Conservation (phyloP, 2,797 vertebrate genomes). For the Heterohyrax brucei region DNA sequence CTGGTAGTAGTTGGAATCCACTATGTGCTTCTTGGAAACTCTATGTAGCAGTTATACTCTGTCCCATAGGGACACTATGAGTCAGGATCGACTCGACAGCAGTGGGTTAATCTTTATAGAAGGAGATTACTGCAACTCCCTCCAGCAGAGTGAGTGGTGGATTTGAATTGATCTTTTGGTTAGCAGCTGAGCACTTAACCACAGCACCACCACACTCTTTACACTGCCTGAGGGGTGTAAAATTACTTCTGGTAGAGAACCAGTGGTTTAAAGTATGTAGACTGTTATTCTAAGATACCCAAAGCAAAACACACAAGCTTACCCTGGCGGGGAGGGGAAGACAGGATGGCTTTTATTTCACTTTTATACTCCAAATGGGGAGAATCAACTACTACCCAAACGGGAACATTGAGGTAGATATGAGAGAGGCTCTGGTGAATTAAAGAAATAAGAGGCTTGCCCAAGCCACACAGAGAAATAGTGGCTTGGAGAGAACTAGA, state of each 20-base stretch:
- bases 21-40: too few relatives aligned
- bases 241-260: not conserved
- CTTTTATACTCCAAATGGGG: not conserved
- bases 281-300: not conserved
- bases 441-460: not conserved
- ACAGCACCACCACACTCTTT: too few relatives aligned
- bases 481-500: not conserved
- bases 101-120: too few relatives aligned
- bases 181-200: too few relatives aligned
- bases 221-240: not conserved
- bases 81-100: too few relatives aligned
- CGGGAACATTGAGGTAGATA: not conserved
- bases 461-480: not conserved
- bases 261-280: not conserved
- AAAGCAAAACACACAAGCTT: not conserved
- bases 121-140: too few relatives aligned
- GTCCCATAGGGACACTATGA: too few relatives aligned
- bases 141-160: too few relatives aligned
- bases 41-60: too few relatives aligned
- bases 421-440: not conserved
- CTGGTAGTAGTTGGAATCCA: too few relatives aligned
- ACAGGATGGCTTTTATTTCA: not conserved
- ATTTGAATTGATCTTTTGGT: too few relatives aligned
- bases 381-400: not conserved
- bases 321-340: not conserved